These are phyloP conservation scores for Channallabes apus DNA, from an alignment of 2,797 vertebrate genomes.

Conservation along the genomic window DNA sequence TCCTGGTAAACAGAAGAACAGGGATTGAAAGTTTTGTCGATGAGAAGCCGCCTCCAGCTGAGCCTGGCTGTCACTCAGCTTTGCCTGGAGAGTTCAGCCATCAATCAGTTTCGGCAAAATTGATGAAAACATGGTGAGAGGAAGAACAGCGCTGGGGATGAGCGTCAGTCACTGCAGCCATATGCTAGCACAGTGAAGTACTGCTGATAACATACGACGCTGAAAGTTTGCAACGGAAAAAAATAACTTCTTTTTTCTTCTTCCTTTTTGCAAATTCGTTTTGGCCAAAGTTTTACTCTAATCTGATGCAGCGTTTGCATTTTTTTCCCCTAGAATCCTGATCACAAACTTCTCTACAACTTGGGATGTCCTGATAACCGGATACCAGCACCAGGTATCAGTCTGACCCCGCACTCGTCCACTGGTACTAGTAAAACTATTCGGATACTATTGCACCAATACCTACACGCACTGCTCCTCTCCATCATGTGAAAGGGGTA, in stretches of 20 bases:
- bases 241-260: background rate
- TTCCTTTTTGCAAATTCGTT: too few relatives aligned
- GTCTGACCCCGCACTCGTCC: too few relatives aligned
- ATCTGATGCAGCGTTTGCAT: too few relatives aligned
- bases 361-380: too few relatives aligned
- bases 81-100: slow-evolving; percentile 33
- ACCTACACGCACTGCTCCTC: too few relatives aligned
- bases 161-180: slow-evolving; percentile 3
- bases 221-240: background rate
- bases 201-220: background rate
- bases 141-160: background rate
- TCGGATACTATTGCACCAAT: too few relatives aligned
- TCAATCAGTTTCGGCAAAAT: slow-evolving; percentile 29
- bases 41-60: slow-evolving; percentile 48
- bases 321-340: too few relatives aligned
- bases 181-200: background rate
- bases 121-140: background rate
- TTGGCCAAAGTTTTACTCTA: too few relatives aligned
- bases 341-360: too few relatives aligned
- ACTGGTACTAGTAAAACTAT: too few relatives aligned
- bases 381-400: too few relatives aligned
- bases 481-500: too few relatives aligned
- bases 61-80: slow-evolving; percentile 35
- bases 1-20: slow-evolving; percentile 37
- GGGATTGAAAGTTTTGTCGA: slow-evolving; percentile 36